Base-by-base conservation (phyloP, 2,888 invertebrate species). In the Thysanoteuthis rhombus region DNA sequence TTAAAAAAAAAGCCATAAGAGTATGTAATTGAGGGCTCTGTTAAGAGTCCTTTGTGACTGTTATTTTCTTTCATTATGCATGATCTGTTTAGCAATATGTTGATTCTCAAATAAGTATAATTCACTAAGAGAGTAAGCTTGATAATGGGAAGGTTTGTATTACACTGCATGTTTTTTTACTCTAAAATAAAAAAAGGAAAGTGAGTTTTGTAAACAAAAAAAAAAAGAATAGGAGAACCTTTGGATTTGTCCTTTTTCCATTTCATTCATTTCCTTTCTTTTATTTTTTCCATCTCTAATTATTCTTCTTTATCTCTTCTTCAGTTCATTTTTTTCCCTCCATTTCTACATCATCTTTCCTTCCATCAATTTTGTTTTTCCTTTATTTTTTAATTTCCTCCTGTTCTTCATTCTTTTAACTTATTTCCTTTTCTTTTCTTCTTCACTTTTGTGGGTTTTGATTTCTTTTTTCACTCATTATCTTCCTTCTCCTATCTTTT, bases 1-100 rank as follows among this genome's bases (percentile, higher is more conserved):
- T n/a, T 4, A 47, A 47, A 22, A 32, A 75, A 75, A 75, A 75
- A 0, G 10, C 4, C 10, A n/a, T 16, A 12, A n/a, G 10, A 75
- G 75, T n/a, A 75, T 16, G n/a, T n/a, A 75, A 75, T 75, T 32
- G 75, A n/a, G n/a, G 75, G 75, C 22, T n/a, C 10, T 12, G 75
- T 75, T n/a, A n/a, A 3, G n/a, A n/a, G 16, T n/a, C n/a, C 75
- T 75, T 75, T 75, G n/a, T 32, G 12, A 75, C n/a, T 32, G 75
- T n/a, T 75, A 75, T 75, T n/a, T 75, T 32, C 75, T 75, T 75
- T 75, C 10, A 75, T 75, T 75, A 75, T 32, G 12, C 22, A 75
- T n/a, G 75, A 75, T 75, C 75, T 75, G n/a, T 75, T 75, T 75
- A 75, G n/a, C 75, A 75, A 75, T 75, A 75, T 75, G 75, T 75